Evolutionary conservation across 1,140 invertebrate genomes (phyloP).

Genomic region (Zaprionus ghesquierei): DNA sequence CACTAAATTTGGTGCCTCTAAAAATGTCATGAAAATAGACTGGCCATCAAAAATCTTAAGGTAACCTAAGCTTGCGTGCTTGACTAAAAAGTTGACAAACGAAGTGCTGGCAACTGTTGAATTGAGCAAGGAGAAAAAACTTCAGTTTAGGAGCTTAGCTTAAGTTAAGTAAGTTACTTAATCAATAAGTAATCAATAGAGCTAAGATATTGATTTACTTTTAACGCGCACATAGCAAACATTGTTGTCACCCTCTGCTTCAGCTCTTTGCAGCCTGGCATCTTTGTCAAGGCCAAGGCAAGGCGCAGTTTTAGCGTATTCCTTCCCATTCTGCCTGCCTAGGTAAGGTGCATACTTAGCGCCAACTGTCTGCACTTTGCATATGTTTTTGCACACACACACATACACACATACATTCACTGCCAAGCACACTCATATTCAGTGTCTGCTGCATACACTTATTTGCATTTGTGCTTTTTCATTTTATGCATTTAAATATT

Average conservation of each 20-base stretch:
- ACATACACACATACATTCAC: neutral
- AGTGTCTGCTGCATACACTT: neutral
- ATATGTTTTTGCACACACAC: conserved; percentile 27
- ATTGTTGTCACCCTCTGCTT: neutral
- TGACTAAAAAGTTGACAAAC: neutral
- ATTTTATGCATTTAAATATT: conserved; percentile 52
- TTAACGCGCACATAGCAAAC: neutral
- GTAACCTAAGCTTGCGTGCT: neutral
- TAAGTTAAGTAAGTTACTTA: neutral
- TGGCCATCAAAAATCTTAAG: neutral
- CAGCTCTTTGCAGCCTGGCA: neutral
- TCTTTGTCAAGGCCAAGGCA: conserved; percentile 22
- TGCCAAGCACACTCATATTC: neutral
- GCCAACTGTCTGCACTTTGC: conserved; percentile 35
- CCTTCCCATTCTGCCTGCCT: too few species aligned
- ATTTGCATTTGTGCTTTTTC: conserved; percentile 47
- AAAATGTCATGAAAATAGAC: neutral
- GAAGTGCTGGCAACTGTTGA: neutral
- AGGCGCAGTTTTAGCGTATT: conserved; percentile 13
- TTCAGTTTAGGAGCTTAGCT: neutral
- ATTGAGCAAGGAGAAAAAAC: neutral
- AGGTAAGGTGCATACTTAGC: conserved; percentile 30
- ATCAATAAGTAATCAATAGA: neutral
- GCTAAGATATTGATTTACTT: neutral
- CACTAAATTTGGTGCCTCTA: neutral